These are phyloP conservation scores for Momotus momota DNA, from an alignment of 2,797 vertebrate genomes.

Conservation along the genomic window DNA sequence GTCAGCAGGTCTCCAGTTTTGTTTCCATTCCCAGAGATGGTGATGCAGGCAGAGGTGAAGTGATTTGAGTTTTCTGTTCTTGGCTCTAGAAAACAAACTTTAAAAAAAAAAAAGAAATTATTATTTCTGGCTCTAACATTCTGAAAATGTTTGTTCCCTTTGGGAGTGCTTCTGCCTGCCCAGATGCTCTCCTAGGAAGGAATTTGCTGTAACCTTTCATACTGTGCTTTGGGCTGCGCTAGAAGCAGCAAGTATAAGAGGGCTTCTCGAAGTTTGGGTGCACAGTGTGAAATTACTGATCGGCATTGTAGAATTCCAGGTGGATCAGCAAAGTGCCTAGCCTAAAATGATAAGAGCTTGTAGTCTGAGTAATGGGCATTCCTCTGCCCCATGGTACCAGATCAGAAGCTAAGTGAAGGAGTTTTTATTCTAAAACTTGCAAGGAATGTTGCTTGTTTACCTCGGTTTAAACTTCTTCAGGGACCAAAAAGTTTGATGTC, in stretches of 20 bases:
- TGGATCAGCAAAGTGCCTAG: neutral
- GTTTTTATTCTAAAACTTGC: neutral
- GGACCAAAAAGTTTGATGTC: neutral
- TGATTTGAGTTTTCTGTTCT: conserved; percentile 6
- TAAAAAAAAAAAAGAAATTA: neutral
- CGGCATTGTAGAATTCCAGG: neutral
- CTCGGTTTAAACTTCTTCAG: conserved; percentile 12
- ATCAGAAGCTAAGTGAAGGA: neutral
- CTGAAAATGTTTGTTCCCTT: neutral
- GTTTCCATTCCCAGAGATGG: conserved; percentile 14
- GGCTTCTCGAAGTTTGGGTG: neutral
- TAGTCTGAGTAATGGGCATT: neutral
- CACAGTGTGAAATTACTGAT: neutral
- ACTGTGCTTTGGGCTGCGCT: neutral
- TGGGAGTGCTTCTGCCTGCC: neutral
- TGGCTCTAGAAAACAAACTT: neutral
- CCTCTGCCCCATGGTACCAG: neutral
- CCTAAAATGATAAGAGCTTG: neutral
- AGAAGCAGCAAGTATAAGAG: neutral
- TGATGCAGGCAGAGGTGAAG: neutral
- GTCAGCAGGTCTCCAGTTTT: conserved; percentile 25
- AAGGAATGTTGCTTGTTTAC: conserved; percentile 33
- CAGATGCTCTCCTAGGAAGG: neutral
- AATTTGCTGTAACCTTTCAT: neutral
- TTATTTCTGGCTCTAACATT: neutral